These are phyloP conservation scores for Hyalella azteca DNA, from an alignment of 2,888 invertebrate species.

Conservation along the genomic window DNA sequence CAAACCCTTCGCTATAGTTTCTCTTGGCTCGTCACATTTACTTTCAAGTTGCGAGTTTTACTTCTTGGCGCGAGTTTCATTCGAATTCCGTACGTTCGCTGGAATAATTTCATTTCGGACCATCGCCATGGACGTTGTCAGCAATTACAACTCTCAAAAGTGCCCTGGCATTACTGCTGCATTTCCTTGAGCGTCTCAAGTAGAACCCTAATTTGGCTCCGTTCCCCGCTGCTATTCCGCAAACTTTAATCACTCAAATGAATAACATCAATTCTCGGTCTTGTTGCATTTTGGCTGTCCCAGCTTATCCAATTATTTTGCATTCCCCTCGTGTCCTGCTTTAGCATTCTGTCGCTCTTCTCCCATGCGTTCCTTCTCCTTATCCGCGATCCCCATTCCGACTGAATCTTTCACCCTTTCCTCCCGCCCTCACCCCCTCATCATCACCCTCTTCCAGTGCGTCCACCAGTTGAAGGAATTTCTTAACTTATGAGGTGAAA, in stretches of 20 bases:
- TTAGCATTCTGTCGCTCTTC: conserved; percentile 34
- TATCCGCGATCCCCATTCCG: background rate
- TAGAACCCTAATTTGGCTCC: conserved; percentile 34
- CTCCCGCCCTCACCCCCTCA: background rate
- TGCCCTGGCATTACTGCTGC: background rate
- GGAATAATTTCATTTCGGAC: conserved; percentile 34
- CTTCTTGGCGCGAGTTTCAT: conserved; percentile 29
- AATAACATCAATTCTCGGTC: conserved; percentile 41
- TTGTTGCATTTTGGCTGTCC: conserved; percentile 40
- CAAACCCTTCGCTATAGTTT: background rate
- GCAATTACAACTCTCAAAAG: conserved; percentile 26
- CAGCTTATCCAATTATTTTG: conserved; percentile 38
- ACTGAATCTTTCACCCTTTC: background rate
- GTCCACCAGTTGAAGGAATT: too few species aligned
- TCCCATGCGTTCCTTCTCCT: background rate
- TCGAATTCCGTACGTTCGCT: conserved; percentile 14
- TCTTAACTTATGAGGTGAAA: too few species aligned
- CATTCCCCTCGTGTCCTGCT: conserved; percentile 35
- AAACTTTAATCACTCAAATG: conserved; percentile 39
- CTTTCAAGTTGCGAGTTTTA: conserved; percentile 27
- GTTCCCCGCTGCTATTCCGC: conserved; percentile 1
- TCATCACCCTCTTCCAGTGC: background rate
- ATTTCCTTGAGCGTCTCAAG: conserved; percentile 23
- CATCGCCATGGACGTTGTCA: background rate
- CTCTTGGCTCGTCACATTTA: background rate